Evolutionary conservation across 2,113 vertebrate genomes (phyloP).

Genomic region (Sphyrna mokarran): DNA sequence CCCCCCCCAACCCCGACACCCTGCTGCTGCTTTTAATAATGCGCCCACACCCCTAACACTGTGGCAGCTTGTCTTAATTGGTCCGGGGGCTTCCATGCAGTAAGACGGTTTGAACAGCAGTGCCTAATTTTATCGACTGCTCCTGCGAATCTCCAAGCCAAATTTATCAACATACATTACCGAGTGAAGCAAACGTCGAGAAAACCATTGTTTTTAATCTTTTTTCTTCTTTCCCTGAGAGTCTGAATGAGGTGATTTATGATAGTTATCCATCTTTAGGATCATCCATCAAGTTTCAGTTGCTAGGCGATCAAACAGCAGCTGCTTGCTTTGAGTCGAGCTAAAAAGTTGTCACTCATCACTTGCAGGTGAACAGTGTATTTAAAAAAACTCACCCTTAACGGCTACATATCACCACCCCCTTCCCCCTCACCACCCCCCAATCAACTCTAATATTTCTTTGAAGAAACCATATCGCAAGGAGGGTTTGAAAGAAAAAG

Average conservation of each 20-base stretch:
- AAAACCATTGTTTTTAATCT: constrained; percentile 69
- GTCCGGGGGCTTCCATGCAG: constrained; percentile 48
- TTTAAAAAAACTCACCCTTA: constrained; percentile 30
- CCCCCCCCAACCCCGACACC: no score
- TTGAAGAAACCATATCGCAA: neutral
- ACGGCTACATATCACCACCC: neutral
- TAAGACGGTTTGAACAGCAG: constrained; percentile 48
- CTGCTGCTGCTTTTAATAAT: constrained; percentile 44
- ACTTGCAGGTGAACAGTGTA: constrained; percentile 67
- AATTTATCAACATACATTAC: constrained; percentile 75
- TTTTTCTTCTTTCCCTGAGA: constrained; percentile 57
- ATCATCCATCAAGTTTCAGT: constrained; percentile 92
- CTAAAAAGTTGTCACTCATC: constrained; percentile 80
- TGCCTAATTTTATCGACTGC: constrained; percentile 60
- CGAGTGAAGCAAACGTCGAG: constrained; percentile 65
- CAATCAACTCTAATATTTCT: neutral
- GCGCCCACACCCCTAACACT: constrained; percentile 42
- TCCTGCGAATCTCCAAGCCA: constrained; percentile 50
- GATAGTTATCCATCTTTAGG: constrained; percentile 94
- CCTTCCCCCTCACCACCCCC: neutral
- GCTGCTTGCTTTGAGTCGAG: constrained; percentile 85
- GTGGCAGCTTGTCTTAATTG: constrained; percentile 49
- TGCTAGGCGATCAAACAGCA: constrained; percentile 95
- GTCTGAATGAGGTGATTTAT: constrained; percentile 87
- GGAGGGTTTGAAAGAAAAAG: neutral